phyloP scores from a whole-genome alignment of 2,797 vertebrate species.

The Falco columbarius region DNA sequence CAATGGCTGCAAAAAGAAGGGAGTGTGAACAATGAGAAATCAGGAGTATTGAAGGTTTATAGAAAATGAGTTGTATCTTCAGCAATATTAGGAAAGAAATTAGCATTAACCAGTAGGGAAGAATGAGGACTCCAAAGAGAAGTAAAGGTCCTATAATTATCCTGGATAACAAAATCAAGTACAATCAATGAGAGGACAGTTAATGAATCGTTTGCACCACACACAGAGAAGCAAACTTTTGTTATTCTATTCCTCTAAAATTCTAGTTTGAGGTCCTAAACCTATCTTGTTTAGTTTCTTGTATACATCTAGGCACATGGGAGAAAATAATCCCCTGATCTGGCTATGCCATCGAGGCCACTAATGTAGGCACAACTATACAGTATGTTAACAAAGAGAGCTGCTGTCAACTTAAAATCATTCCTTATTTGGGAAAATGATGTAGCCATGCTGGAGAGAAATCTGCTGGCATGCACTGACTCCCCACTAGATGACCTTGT shows the following conservation, averaged over 20 bases:
- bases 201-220: neutral
- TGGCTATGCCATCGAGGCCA: neutral
- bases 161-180: neutral
- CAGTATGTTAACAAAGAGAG: neutral
- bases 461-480: rapidly evolving
- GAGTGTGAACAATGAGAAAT: neutral
- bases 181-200: neutral
- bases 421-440: neutral
- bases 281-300: neutral
- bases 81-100: neutral
- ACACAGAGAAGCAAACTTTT: neutral
- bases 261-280: neutral
- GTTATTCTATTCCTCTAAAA: neutral
- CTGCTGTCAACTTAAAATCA: neutral
- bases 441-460: neutral
- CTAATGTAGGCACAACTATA: neutral
- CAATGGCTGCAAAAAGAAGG: neutral
- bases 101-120: neutral
- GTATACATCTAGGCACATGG: neutral
- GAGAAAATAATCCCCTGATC: neutral
- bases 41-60: neutral
- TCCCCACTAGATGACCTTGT: neutral
- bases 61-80: neutral
- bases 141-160: neutral
- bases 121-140: neutral